Evolutionary conservation across 2,113 vertebrate species (phyloP).

Genomic region (Mesembrinibis cayennensis): DNA sequence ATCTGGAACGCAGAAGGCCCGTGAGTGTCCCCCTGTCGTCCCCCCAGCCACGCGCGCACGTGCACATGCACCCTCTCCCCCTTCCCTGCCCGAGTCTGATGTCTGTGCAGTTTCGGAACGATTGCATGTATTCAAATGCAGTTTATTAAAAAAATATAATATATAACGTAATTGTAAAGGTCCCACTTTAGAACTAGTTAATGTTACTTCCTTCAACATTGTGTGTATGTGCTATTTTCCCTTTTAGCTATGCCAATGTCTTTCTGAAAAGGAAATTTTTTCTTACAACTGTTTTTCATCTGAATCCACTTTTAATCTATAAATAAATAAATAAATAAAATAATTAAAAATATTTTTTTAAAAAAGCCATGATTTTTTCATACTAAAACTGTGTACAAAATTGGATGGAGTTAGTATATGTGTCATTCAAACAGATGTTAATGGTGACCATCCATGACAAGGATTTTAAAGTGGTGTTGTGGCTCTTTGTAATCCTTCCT

Average conservation of each 20-base stretch:
- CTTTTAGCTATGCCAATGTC: neutral
- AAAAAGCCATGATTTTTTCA: neutral
- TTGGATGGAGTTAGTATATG: neutral
- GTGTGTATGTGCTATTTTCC: neutral
- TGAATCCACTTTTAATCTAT: neutral
- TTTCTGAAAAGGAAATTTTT: neutral
- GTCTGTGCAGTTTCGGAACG: neutral
- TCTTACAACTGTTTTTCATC: neutral
- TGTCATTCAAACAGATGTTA: neutral
- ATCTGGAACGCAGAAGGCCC: neutral
- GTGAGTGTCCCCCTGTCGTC: fast-evolving
- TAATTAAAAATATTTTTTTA: neutral
- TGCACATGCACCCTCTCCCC: neutral
- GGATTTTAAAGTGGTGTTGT: neutral
- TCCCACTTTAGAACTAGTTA: neutral
- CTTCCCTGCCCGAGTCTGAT: neutral
- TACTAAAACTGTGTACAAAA: neutral
- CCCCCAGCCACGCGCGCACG: fast-evolving
- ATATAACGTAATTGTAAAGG: neutral
- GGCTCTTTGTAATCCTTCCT: neutral
- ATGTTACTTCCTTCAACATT: neutral
- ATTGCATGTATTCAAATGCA: neutral
- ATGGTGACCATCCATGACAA: neutral
- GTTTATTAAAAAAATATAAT: neutral
- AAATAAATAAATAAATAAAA: neutral